Percentiles rank a stretch among this genome's conserved stretches.
Conservation (phyloP, 30 jellyfish, hydroid and myxozoan species). For the Sanderia malayensis region DNA sequence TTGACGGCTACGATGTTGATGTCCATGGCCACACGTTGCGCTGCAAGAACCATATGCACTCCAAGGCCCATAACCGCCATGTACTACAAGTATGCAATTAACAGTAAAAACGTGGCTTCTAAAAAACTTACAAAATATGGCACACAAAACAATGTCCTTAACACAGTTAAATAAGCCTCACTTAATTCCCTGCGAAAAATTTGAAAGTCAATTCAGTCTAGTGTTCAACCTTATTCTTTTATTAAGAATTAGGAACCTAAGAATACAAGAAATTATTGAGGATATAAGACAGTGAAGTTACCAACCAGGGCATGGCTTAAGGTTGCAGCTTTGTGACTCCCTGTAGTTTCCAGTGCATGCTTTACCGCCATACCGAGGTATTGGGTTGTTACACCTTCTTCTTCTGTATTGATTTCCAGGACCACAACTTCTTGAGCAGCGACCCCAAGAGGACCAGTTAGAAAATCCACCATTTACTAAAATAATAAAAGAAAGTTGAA, state of each 20-base stretch:
- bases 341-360: conserved; percentile 28
- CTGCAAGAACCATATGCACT: conserved; percentile 35
- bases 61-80: conserved; percentile 77
- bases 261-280: no score
- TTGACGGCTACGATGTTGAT: conserved; percentile 30
- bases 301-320: conserved; percentile 61
- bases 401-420: conserved; percentile 50
- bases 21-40: conserved; percentile 58
- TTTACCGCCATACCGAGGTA: conserved; percentile 46
- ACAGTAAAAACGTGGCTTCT: no score
- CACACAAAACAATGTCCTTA: no score
- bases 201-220: no score
- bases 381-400: conserved; percentile 54
- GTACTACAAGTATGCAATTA: no score
- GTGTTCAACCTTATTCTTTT: no score
- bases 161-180: no score
- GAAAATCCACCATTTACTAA: conserved; percentile 62
- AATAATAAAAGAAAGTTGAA: background rate
- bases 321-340: conserved; percentile 34
- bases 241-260: no score
- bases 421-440: conserved; percentile 47
- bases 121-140: no score
- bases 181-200: no score
- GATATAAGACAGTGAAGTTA: no score
- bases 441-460: conserved; percentile 52